These are phyloP conservation scores for human (Homo sapiens) DNA, from an alignment of 2,113 vertebrate genomes.

Conservation along the genomic window GRCh38 chr20:37761001-37761500, in stretches of 20 bases:
- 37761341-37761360: not conserved
- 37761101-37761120: not conserved
- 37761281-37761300: not conserved
- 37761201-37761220: not conserved
- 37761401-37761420: not conserved
- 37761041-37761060: not conserved
- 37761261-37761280: not conserved
- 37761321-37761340: not conserved
- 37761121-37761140: not conserved
- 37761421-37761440: not conserved
- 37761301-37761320: not conserved
- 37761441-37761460: not conserved
- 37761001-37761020: not conserved
- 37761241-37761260: not conserved
- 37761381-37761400: not conserved
- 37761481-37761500: not conserved
- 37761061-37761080: not conserved
- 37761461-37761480: not conserved
- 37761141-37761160: not conserved
- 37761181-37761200: not conserved
- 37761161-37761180: rapidly evolving
- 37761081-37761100: not conserved
- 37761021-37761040: not conserved
- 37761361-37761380: not conserved
- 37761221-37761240: not conserved